Percentiles rank a stretch among this genome's conserved stretches.
Conservation (phyloP, 37 sponge, comb jelly and placozoan species). For the Cliona cf. orientalis region DNA sequence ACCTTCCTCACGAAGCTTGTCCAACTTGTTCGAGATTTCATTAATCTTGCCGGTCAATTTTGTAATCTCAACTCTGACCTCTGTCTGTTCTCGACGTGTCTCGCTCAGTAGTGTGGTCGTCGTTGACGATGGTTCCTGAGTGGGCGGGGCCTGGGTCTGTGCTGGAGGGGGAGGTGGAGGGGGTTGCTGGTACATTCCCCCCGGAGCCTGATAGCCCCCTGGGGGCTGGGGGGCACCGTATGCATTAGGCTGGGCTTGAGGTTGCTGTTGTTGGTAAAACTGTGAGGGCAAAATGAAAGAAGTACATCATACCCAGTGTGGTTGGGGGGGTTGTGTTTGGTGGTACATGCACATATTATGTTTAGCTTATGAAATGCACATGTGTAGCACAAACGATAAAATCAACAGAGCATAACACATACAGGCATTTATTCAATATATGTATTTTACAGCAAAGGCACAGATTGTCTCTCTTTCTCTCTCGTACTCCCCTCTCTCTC, state of each 20-base stretch:
- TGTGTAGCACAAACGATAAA: too few relatives aligned
- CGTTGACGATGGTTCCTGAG: slow-evolving; percentile 18
- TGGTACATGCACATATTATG: not conserved
- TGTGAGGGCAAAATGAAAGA: not conserved
- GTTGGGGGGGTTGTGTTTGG: not conserved
- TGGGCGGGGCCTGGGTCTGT: slow-evolving; percentile 44
- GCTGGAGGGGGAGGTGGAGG: slow-evolving; percentile 47
- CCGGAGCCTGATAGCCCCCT: not conserved
- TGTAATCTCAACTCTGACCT: slow-evolving; percentile 76
- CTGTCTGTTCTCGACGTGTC: slow-evolving; percentile 81
- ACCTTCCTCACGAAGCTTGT: slow-evolving; percentile 67
- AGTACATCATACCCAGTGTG: not conserved
- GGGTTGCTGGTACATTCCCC: slow-evolving; percentile 37
- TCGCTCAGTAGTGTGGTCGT: slow-evolving; percentile 74
- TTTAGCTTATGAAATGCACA: not conserved
- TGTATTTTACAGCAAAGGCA: too few relatives aligned
- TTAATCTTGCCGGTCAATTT: slow-evolving; percentile 83
- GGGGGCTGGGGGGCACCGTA: too few relatives aligned
- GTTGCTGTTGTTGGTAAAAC: not conserved
- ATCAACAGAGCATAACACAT: too few relatives aligned
- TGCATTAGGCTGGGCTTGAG: not conserved
- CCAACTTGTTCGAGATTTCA: slow-evolving; percentile 76
- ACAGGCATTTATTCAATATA: too few relatives aligned
- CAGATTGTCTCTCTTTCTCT: too few relatives aligned
- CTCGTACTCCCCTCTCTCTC: too few relatives aligned